Evolutionary conservation across 1,140 invertebrate genomes (phyloP).

Genomic region (Laupala kohalensis): DNA sequence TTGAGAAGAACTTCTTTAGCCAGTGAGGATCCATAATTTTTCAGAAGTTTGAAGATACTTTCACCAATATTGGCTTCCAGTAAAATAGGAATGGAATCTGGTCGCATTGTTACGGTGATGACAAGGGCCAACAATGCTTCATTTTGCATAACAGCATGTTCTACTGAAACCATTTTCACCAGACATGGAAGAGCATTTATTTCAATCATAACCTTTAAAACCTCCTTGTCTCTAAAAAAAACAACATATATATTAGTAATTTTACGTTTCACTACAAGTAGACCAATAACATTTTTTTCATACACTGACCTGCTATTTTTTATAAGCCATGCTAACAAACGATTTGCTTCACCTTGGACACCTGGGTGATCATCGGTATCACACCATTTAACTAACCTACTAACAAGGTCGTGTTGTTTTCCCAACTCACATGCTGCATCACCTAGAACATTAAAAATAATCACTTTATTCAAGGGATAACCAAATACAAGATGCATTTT

Average conservation of each 20-base stretch:
- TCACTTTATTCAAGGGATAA: neutral
- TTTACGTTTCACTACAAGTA: no score
- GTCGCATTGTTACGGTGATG: slow-evolving; percentile 36
- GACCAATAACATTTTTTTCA: no score
- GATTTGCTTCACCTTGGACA: slow-evolving; percentile 70
- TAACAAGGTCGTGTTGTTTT: slow-evolving; percentile 39
- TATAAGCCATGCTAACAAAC: slow-evolving; percentile 67
- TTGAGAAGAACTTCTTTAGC: slow-evolving; percentile 4
- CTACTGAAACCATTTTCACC: slow-evolving; percentile 65
- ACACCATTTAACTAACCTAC: slow-evolving; percentile 62
- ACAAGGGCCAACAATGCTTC: slow-evolving; percentile 62
- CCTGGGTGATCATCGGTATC: slow-evolving; percentile 64
- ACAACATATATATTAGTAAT: neutral
- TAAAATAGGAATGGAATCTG: slow-evolving; percentile 18
- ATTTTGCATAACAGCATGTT: slow-evolving; percentile 78
- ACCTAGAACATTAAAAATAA: slow-evolving; percentile 30
- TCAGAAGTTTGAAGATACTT: slow-evolving; percentile 16
- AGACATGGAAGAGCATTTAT: slow-evolving; percentile 56
- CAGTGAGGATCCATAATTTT: slow-evolving; percentile 7
- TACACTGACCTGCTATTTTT: slow-evolving; percentile 54
- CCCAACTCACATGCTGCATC: slow-evolving; percentile 46
- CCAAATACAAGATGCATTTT: neutral
- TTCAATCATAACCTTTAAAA: slow-evolving; percentile 45
- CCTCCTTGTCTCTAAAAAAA: slow-evolving; percentile 33
- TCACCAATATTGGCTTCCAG: slow-evolving; percentile 20